These are phyloP conservation scores for Dilophus febrilis DNA, from an alignment of 2,888 invertebrate species.

Conservation along the genomic window DNA sequence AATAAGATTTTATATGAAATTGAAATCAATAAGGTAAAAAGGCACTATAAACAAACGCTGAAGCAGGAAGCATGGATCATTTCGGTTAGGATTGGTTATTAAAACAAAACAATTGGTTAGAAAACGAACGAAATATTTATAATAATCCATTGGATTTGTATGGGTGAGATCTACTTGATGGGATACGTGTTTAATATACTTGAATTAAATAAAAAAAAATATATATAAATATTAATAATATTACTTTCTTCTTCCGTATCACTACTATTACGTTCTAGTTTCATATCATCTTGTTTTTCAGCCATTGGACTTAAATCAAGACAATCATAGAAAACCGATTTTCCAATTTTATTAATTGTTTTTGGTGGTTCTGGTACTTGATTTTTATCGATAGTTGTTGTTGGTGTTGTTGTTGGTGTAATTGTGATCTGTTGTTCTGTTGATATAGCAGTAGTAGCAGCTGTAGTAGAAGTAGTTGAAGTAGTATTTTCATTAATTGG, in stretches of 20 bases:
- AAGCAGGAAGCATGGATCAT: too few species aligned
- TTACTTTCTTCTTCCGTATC: constrained; percentile 60
- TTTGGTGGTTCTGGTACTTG: constrained; percentile 11
- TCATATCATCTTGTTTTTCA: constrained; percentile 67
- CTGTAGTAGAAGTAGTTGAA: not conserved
- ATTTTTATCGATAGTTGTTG: not conserved
- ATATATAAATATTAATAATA: not conserved
- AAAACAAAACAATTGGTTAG: too few species aligned
- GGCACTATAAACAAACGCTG: too few species aligned
- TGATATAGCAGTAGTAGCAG: constrained; percentile 3
- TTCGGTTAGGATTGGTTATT: too few species aligned
- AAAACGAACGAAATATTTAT: too few species aligned
- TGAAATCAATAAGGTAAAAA: too few species aligned
- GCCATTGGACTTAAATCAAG: constrained; percentile 26
- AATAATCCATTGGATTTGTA: too few species aligned
- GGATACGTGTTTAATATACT: too few species aligned
- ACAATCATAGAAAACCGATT: constrained; percentile 30
- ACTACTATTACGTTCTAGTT: constrained; percentile 44
- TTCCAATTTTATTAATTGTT: constrained; percentile 26
- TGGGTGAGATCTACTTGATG: too few species aligned
- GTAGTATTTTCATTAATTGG: constrained; percentile 2
- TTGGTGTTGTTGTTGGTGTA: constrained; percentile 9
- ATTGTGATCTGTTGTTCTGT: constrained; percentile 5
- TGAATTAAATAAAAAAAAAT: too few species aligned
- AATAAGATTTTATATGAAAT: too few species aligned